These are phyloP conservation scores for Palythoa grandiflora DNA, from an alignment of 92 coral and sea anemone genomes.

Conservation along the genomic window DNA sequence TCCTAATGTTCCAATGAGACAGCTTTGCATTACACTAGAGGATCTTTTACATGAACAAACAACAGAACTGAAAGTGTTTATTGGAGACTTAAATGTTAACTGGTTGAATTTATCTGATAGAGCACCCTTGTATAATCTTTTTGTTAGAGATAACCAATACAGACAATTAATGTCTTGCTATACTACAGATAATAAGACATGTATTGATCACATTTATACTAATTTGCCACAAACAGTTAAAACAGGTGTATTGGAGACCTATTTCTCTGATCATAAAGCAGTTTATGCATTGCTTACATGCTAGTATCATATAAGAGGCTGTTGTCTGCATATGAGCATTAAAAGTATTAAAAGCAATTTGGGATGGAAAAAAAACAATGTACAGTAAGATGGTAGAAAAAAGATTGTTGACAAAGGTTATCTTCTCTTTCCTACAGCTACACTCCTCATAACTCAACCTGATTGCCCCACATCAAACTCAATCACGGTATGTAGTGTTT, in stretches of 20 bases:
- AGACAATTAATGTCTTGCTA: conserved; percentile 7
- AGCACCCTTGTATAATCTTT: conserved; percentile 1
- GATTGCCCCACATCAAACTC: conserved; percentile 11
- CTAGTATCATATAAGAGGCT: conserved; percentile 12
- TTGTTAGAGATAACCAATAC: conserved; percentile 7
- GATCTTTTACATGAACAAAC: not conserved
- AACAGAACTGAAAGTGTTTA: conserved; percentile 3
- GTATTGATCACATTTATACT: conserved; percentile 10
- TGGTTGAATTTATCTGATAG: conserved; percentile 7
- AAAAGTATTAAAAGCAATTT: conserved; percentile 5
- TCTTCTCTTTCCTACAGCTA: conserved; percentile 12
- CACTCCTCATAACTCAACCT: conserved; percentile 16
- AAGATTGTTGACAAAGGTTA: conserved; percentile 11
- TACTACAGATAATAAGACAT: conserved; percentile 13
- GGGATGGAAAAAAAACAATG: conserved; percentile 3
- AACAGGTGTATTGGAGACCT: conserved; percentile 10
- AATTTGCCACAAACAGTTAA: conserved; percentile 8
- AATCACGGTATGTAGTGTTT: conserved; percentile 12
- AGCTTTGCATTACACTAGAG: conserved; percentile 1
- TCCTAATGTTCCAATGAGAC: conserved; percentile 5
- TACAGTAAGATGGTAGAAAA: conserved; percentile 14
- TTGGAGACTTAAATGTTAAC: conserved; percentile 3
- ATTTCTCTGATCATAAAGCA: conserved; percentile 14
- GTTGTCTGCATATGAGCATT: conserved; percentile 10
- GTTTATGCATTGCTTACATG: conserved; percentile 8